A percentile compares a stretch with the other conserved stretches of the same genome.
Conservation (phyloP, 2,113 vertebrate genomes). For the Opisthocomus hoazin region DNA sequence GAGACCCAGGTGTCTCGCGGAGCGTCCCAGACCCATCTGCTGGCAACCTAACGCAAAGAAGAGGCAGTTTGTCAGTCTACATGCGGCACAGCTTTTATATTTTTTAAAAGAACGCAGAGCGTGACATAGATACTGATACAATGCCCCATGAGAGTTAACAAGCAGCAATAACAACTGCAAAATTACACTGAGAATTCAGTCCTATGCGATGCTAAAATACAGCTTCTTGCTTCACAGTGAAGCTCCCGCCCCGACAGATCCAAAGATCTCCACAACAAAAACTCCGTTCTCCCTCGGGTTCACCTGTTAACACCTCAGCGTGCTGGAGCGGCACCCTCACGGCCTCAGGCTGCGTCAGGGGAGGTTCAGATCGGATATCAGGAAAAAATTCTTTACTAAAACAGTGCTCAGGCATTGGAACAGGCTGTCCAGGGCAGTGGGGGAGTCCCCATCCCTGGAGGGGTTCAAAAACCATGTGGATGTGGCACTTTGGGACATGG, state of each 20-base stretch:
- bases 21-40: constrained; percentile 74
- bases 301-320: neutral
- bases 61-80: neutral
- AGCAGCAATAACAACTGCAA: neutral
- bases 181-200: neutral
- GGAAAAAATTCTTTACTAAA: too few relatives aligned
- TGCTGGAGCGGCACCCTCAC: neutral
- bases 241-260: accelerated
- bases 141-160: neutral
- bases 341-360: too few relatives aligned
- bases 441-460: too few relatives aligned
- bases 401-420: too few relatives aligned
- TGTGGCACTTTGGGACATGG: too few relatives aligned
- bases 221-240: neutral
- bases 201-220: neutral
- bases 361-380: too few relatives aligned
- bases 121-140: neutral
- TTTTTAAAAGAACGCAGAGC: neutral
- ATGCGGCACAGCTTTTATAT: neutral
- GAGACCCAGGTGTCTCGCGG: constrained; percentile 70
- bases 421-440: too few relatives aligned
- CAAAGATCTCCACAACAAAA: neutral
- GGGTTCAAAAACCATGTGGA: too few relatives aligned
- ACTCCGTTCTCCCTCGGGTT: neutral
- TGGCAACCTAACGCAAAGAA: constrained; percentile 63